Base-by-base conservation (phyloP, 2,113 vertebrate genomes). In the Pelobates fuscus region DNA sequence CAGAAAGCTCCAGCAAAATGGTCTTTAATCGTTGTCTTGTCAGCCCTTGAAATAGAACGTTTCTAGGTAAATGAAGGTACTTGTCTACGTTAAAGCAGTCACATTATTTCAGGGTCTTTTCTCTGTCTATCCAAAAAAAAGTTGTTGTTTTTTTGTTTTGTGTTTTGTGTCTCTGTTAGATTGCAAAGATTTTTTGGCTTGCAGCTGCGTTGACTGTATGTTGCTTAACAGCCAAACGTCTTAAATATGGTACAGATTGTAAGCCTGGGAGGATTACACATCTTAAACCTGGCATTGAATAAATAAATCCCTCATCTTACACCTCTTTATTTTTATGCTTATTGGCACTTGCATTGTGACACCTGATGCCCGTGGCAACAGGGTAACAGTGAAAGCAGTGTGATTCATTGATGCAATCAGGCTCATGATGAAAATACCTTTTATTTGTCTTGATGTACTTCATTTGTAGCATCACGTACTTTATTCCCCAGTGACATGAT, bases 231-330 rank as follows among this genome's bases (percentile, higher is more conserved):
- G 60, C 59, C 70, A 72, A 72, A 27, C 27, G 20, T 72, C 70
- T 72, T 64, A 72, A 37, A 63, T 72, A 44, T 72, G 70, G 59
- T 71, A 71, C 69, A 71, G 69, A 71, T 71, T 71, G 69, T 71
- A 44, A 71, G 58, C 69, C 69, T 71, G 57, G 69, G 69, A 71
- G 69, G 69, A 71, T 61, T 71, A 61, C 57, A 71, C 69, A 71
- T 62, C 58, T 71, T 58, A 71, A 58, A 71, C 69, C 69, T 71
- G 69, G 69, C 69, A 62, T 23, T 29, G 69, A 71, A 71, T 71
- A 54, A 62, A 61, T 71, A 71, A 71, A 71, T 71, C 27, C 44
- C 21, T 58, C 59, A 62, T 71, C n/a, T 71, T 71, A 71, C 69
- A 71, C 69, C 69, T 71, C 69, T 57, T 71, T 71, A 62, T 71